Base-by-base conservation (phyloP, 2,888 invertebrate genomes). In the Trichopria drosophilae region DNA sequence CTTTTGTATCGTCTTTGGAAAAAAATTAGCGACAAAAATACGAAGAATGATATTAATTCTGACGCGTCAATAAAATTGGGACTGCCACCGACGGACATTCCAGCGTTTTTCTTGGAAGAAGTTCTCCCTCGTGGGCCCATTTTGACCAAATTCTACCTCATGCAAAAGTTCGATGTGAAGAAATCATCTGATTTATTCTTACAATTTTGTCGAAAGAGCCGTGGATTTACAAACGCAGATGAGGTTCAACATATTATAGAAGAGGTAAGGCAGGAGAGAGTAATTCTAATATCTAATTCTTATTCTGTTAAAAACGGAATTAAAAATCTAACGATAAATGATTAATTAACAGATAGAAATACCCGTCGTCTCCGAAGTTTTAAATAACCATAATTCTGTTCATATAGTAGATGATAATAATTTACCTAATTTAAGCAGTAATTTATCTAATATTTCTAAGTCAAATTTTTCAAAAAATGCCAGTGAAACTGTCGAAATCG, bases 1-100 rank as follows among this genome's bases (percentile, higher is more conserved):
- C 66, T 76, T 18, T 64, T 66, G 35, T 74, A 70, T 60, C 67
- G 69, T 48, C 61, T 75, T 24, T 75, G 73, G 75, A 72, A 67
- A 51, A 69, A 67, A 51, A 60, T 73, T 26, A 66, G 56, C 24
- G 65, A 68, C 45, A 55, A 58, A 20, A 59, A 62, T 9, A 62
- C 65, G 12, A 70, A 66, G 48, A 63, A 65, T 58, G 59, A 68
- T 37, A 72, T 73, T 54, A 65, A 65, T 39, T 41, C 62, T 32
- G 59, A 52, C 40, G 74, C 73, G 12, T 40, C 67, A 29, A 53
- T 60, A 34, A 62, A 68, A 22, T 60, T 74, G 34, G 67, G 68
- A 16, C 43, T 3, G 46, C 59, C 65, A 24, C 71, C 73, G 32
- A 26, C 54, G 9, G 56, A 62, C 47, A 62, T 71, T 39, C 64